These are phyloP conservation scores for Hemaris fuciformis DNA, from an alignment of 2,888 invertebrate species.

Conservation along the genomic window DNA sequence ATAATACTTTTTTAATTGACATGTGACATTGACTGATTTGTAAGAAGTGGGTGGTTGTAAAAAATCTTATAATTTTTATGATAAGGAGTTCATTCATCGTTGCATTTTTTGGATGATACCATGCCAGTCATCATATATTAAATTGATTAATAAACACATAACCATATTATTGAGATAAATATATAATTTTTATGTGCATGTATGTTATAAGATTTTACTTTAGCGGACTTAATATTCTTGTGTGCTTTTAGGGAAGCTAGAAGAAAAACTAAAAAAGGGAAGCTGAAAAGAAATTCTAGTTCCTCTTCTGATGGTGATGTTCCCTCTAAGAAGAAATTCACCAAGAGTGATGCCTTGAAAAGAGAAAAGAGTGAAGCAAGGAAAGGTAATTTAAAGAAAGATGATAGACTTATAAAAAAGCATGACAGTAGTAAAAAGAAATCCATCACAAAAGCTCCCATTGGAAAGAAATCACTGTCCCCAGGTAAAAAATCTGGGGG, in stretches of 20 bases:
- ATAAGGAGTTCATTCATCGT: not conserved
- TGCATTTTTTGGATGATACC: not conserved
- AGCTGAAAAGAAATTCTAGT: constrained; percentile 82
- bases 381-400: constrained; percentile 67
- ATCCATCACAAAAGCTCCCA: constrained; percentile 52
- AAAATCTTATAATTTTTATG: not conserved
- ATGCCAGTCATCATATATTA: not conserved
- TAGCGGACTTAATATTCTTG: not conserved
- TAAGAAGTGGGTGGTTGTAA: not conserved
- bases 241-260: constrained; percentile 61
- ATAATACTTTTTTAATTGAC: not conserved
- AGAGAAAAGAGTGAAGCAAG: constrained; percentile 71
- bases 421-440: constrained; percentile 63
- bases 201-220: not conserved
- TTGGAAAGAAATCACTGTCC: constrained; percentile 75
- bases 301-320: constrained; percentile 85
- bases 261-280: constrained; percentile 77
- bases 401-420: constrained; percentile 67
- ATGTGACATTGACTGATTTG: not conserved
- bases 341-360: constrained; percentile 64
- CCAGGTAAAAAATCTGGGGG: constrained; percentile 77
- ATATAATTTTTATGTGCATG: not conserved
- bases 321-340: constrained; percentile 77
- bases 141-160: too few relatives aligned
- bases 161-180: too few relatives aligned